These are phyloP conservation scores for Cheilosia soror DNA, from an alignment of 2,888 invertebrate genomes.

Conservation along the genomic window DNA sequence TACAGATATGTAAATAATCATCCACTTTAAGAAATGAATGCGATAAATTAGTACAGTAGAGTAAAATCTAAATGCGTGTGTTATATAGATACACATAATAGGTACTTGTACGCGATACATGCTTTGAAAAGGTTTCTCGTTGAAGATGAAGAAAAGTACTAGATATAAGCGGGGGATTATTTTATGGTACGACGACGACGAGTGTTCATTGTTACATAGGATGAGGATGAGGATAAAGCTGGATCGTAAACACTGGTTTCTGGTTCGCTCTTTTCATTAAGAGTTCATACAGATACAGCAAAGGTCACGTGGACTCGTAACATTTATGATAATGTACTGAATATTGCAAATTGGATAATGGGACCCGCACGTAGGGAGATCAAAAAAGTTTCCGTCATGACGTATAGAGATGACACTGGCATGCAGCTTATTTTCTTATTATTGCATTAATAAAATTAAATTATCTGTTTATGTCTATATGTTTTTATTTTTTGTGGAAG, in stretches of 20 bases:
- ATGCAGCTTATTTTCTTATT: slow-evolving; percentile 58
- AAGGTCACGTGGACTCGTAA: slow-evolving; percentile 73
- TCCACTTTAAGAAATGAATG: slow-evolving; percentile 74
- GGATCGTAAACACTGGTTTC: slow-evolving; percentile 53
- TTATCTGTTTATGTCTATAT: slow-evolving; percentile 25
- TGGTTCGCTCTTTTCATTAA: slow-evolving; percentile 51
- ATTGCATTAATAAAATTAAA: slow-evolving; percentile 66
- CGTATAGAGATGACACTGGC: slow-evolving; percentile 63
- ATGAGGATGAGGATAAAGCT: slow-evolving; percentile 43
- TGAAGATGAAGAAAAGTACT: slow-evolving; percentile 33
- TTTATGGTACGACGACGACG: slow-evolving; percentile 21
- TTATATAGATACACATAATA: not conserved
- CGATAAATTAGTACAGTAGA: slow-evolving; percentile 62
- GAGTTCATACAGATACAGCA: slow-evolving; percentile 64
- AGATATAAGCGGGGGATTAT: slow-evolving; percentile 38
- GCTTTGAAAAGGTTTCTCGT: slow-evolving; percentile 7
- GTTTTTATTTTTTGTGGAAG: slow-evolving; percentile 15
- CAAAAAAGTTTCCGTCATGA: slow-evolving; percentile 72
- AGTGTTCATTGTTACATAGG: slow-evolving; percentile 8
- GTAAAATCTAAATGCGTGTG: slow-evolving; percentile 44
- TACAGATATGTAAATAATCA: slow-evolving; percentile 61
- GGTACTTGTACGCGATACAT: not conserved
- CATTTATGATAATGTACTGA: slow-evolving; percentile 37
- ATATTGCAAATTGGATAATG: slow-evolving; percentile 70
- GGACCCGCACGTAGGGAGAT: slow-evolving; percentile 53